Evolutionary conservation across 2,888 invertebrate species (phyloP), one percentile per base, ranked within the genome.

Genomic region (Dioctria rufipes): DNA sequence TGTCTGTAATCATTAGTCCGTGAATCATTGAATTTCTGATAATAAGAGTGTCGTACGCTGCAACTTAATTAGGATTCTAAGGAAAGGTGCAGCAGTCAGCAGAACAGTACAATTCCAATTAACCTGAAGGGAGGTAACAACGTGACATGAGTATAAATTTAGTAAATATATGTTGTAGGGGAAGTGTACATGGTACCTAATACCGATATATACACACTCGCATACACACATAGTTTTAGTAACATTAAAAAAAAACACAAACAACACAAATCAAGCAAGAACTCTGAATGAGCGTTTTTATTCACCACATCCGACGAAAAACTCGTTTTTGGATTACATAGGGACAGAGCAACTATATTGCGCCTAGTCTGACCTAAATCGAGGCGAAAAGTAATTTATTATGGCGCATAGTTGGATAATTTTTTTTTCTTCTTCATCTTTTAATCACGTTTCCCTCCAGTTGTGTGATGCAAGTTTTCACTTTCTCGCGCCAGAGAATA

Each of bases 11-110:
- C 73, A 73, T 73, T 54, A 42, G 25, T 25, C 58, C 43, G 73
- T 73, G 58, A 73, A 73, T 73, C 73, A 73, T 8, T 40, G 39
- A 58, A 58, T 73, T 40, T 58, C 73, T 39, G 39, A 51, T 54
- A 71, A 71, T 71, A 54, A 51, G 39, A 71, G 51, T 51, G 51
- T 54, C 39, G 51, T 51, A 5, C 39, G 54, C 54, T 73, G 73
- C 60, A 73, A 73, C 40, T 60, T 73, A 73, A 73, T 73, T 73
- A 73, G 73, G 73, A 73, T 73, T 73, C 73, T 42, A 42, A 4
- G 13, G 73, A 73, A 73, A 73, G 73, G 73, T 73, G 73, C 73
- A 73, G 58, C 42, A 58, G 73, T 42, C 40, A 13, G 25, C 25
- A 25, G 25, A 25, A 42, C 60, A 42, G 58, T 73, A 58, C 58